Base-by-base conservation (phyloP, 2,888 invertebrate species). In the Imbricaverruca yamaguchii region DNA sequence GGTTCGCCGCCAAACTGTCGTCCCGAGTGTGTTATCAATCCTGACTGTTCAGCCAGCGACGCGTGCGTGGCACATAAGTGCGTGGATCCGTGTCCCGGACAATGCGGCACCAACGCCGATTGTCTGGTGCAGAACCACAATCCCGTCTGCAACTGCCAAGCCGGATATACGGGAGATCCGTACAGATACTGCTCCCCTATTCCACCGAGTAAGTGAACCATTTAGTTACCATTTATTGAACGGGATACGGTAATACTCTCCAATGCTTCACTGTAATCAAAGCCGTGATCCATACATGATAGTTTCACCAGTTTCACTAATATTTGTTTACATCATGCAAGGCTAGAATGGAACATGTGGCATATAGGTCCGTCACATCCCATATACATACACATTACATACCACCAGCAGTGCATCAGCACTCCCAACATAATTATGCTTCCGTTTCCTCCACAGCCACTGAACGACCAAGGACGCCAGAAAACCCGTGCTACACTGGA, bases 151-250 rank as follows among this genome's bases (percentile, higher is more conserved):
- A 91, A 92, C 83, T 95, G 95, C 86, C 88, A 91, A 78, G 87
- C 90, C 69, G 94, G 93, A 57, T 93, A 90, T 86, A 92, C 92
- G 87, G 95, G 95, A 53, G 94, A 95, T 86, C 94, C 95, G 10
- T 94, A 94, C 86, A 90, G 93, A 80, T 93, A 93, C 59, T 95
- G 95, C 86, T 23, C 67, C 2, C 56, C 59, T 3, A 57, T 81
- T 55, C 74, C 65, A 10, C 23, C n/a, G 11, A 23, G 56, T 77
- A 77, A 55, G 53, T 55, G 23, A 9, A 65, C 10, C 9, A 8
- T 23, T 23, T 10, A 1, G 23, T 65, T 4, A 39, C 39, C 2
- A 39, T 39, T 39, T 39, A 39, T 39, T 39, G 39, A 39, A 39
- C 39, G 4, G 4, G 39, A 39, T 39, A 39, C 39, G 39, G 39